A percentile compares a stretch with the other conserved stretches of the same genome.
Conservation (phyloP, 1,140 invertebrate species). For the Psilanteris sp. region DNA sequence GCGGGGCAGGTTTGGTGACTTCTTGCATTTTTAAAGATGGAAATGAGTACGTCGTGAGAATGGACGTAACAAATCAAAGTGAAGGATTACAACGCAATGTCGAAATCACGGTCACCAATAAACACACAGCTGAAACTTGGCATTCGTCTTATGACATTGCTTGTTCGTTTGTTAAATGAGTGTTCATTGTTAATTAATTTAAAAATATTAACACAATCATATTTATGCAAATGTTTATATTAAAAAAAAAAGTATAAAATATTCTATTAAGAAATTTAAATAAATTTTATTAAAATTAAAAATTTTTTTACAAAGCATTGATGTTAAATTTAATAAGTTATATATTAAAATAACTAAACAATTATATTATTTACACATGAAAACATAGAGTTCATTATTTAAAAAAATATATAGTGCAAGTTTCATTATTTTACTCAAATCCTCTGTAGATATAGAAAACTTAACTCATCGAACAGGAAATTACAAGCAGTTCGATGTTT, state of each 20-base stretch:
- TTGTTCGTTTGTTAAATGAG: conserved; percentile 69
- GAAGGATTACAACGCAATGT: conserved; percentile 67
- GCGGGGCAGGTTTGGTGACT: conserved; percentile 75
- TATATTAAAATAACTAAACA: too few relatives aligned
- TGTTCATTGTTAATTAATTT: conserved; percentile 7
- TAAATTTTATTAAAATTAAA: too few relatives aligned
- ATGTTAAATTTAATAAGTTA: too few relatives aligned
- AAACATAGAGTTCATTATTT: too few relatives aligned
- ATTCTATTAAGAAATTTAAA: too few relatives aligned
- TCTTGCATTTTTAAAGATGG: conserved; percentile 77
- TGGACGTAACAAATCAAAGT: conserved; percentile 67
- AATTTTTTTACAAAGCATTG: too few relatives aligned
- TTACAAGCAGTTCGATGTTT: conserved; percentile 80
- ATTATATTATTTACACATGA: too few relatives aligned
- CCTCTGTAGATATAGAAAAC: conserved; percentile 81
- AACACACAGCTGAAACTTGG: conserved; percentile 80
- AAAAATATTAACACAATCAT: background rate
- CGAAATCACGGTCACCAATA: conserved; percentile 78
- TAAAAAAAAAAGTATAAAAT: too few relatives aligned
- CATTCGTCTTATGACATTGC: conserved; percentile 79
- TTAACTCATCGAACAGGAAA: conserved; percentile 81
- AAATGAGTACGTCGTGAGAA: conserved; percentile 77
- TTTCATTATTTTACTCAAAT: conserved; percentile 36
- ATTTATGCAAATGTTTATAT: too few relatives aligned
- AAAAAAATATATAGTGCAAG: background rate